Evolutionary conservation across 2,888 invertebrate species (phyloP).

Genomic region (Drosophila melanocephala): DNA sequence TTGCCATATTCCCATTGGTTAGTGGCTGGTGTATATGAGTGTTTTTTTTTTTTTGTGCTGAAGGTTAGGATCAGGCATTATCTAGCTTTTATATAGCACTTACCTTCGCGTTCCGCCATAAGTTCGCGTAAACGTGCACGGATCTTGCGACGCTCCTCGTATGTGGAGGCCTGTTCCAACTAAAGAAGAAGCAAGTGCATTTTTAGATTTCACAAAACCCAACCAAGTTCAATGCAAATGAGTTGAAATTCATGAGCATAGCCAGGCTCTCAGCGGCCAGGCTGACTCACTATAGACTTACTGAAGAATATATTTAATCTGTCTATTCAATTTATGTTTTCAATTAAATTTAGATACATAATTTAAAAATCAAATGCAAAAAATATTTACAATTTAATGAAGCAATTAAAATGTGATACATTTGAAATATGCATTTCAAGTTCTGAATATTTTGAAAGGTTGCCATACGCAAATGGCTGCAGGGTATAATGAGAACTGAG

Average conservation of each 20-base stretch:
- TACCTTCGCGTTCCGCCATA: conserved; percentile 95
- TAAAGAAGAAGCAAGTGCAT: conserved; percentile 79
- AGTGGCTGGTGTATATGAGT: conserved; percentile 25
- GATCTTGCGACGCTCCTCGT: conserved; percentile 94
- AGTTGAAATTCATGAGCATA: background rate
- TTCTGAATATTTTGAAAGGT: background rate
- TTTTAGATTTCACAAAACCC: background rate
- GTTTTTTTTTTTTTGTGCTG: conserved; percentile 18
- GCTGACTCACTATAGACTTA: background rate
- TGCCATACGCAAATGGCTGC: background rate
- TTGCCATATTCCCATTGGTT: conserved; percentile 25
- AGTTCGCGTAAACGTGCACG: conserved; percentile 92
- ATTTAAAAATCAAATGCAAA: background rate
- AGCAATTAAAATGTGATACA: background rate
- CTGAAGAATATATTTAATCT: background rate
- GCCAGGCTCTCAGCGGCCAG: background rate
- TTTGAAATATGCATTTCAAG: background rate
- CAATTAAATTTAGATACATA: background rate
- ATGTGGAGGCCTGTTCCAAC: conserved; percentile 94
- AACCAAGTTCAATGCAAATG: background rate
- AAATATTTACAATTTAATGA: background rate
- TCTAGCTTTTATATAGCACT: conserved; percentile 27
- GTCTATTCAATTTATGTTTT: background rate
- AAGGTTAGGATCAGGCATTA: conserved; percentile 13
- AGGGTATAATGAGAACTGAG: too few relatives aligned